phyloP scores from a whole-genome alignment of 2,888 invertebrate genomes.

The Prosapia bicincta region DNA sequence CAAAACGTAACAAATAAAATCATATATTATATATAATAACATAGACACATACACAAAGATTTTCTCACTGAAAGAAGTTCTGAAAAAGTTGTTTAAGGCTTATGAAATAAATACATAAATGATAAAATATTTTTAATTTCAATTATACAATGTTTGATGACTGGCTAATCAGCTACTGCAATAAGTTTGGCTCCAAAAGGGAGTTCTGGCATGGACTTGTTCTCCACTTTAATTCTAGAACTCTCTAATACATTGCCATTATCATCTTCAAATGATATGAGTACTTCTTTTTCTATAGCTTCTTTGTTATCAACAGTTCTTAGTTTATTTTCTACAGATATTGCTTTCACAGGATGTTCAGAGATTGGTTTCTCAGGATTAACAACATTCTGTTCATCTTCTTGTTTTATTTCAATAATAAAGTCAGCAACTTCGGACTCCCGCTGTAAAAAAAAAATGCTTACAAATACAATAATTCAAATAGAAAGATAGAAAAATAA shows the following conservation, averaged over 20 bases:
- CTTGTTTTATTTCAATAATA: neutral
- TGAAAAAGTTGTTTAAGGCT: too few relatives aligned
- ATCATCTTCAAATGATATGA: constrained; percentile 17
- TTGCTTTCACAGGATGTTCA: neutral
- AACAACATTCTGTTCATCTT: neutral
- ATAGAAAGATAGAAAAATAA: too few relatives aligned
- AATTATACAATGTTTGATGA: too few relatives aligned
- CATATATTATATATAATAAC: too few relatives aligned
- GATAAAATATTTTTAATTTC: too few relatives aligned
- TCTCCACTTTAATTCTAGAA: neutral
- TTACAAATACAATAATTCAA: too few relatives aligned
- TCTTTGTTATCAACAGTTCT: neutral
- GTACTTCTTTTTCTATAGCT: neutral
- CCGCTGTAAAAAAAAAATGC: neutral
- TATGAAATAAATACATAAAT: too few relatives aligned
- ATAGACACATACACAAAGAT: too few relatives aligned
- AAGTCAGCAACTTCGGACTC: neutral
- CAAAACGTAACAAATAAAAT: too few relatives aligned
- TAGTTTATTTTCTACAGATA: neutral
- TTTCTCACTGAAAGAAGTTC: too few relatives aligned
- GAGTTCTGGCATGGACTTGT: neutral
- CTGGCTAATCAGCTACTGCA: neutral
- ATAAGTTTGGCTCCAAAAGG: neutral
- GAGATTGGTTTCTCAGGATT: neutral
- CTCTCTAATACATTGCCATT: constrained; percentile 16